A percentile compares a stretch with the other conserved stretches of the same genome.
Evolutionary conservation across 2,888 invertebrate genomes (phyloP).

Genomic region (Lepetodrilus schrolli): DNA sequence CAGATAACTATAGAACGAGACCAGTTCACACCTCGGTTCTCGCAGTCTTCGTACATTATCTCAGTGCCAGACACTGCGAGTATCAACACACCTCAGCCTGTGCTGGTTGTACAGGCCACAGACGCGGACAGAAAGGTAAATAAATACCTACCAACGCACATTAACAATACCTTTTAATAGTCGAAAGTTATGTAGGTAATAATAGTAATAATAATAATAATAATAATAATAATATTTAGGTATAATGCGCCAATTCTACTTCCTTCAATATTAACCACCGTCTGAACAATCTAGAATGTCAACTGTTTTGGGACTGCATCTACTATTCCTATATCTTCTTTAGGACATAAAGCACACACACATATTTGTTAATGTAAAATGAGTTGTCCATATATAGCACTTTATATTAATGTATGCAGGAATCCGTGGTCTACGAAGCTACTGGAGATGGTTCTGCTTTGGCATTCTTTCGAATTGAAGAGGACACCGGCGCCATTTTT

Average conservation of each 20-base stretch:
- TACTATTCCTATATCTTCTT: too few relatives aligned
- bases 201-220: neutral
- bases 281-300: too few relatives aligned
- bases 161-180: too few relatives aligned
- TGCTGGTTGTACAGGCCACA: slow-evolving; percentile 46
- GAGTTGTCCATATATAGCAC: neutral
- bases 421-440: slow-evolving; percentile 44
- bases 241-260: neutral
- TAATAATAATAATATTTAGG: neutral
- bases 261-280: neutral
- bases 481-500: slow-evolving; percentile 45
- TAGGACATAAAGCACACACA: too few relatives aligned
- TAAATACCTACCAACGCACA: too few relatives aligned
- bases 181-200: too few relatives aligned
- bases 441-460: slow-evolving; percentile 56
- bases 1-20: slow-evolving; percentile 54
- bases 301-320: too few relatives aligned
- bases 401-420: slow-evolving; percentile 46
- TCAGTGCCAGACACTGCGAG: slow-evolving; percentile 47
- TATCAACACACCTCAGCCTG: slow-evolving; percentile 34
- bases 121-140: slow-evolving; percentile 50
- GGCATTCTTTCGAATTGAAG: slow-evolving; percentile 49
- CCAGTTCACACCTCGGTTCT: slow-evolving; percentile 45
- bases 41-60: slow-evolving; percentile 28
- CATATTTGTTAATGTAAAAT: neutral